Base-by-base conservation (phyloP, 2,888 invertebrate genomes). In the Melinaea marsaeus region DNA sequence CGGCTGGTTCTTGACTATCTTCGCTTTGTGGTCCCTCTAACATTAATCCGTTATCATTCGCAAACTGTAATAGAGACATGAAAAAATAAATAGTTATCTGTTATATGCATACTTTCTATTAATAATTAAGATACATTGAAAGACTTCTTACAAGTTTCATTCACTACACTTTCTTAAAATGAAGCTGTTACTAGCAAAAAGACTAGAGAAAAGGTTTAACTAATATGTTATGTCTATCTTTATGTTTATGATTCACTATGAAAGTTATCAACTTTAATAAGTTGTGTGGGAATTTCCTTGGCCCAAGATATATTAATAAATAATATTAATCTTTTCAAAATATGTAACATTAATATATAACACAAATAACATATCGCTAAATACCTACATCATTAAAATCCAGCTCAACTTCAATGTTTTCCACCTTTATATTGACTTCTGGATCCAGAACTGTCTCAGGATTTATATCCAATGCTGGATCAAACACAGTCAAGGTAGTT, bases 321-420 rank as follows among this genome's bases (percentile, higher is more conserved):
- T 22, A 22, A 22, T 22, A 22, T 22, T 22, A 22, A 22, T 22
- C 22, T 22, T 22, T 22, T 22, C 22, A 22, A 22, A 22, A 22
- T 22, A 22, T 22, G 37, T 6, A 37, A n/a, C 13, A 11, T 22
- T 46, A 56, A 48, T 48, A n/a, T 4, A 13, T 13, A 48, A 7
- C 22, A 47, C 4, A 47, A 13, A 51, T 32, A 32, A 51, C 9
- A 3, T 51, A 9, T 32, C 0, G 2, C 0, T 2, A n/a, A 51
- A 42, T 66, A 83, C 86, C 83, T 73, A 90, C 90, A 79, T 89
- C 88, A 79, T 87, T 83, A 73, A 86, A 85, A 79, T 90, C 87
- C 69, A 90, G 74, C 61, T 86, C 86, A 2, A 90, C 88, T 70
- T 90, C 88, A 67, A 90, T 90, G 73, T 88, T 84, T 67, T 90